phyloP scores from a whole-genome alignment of 2,888 invertebrate genomes.

The Teleogryllus oceanicus region DNA sequence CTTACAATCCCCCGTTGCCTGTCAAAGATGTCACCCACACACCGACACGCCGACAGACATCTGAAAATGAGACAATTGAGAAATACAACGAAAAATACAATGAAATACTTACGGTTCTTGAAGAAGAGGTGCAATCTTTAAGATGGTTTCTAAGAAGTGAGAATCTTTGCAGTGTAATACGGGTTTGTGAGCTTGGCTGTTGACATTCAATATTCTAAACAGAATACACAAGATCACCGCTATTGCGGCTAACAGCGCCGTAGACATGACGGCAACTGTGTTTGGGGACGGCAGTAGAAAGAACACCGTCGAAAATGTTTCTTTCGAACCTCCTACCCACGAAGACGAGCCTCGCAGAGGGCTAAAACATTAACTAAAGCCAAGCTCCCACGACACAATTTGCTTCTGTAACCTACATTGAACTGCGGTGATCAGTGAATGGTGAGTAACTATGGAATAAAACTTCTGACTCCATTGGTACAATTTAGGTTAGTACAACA shows the following conservation, averaged over 20 bases:
- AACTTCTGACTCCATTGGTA: no score
- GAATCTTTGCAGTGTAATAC: constrained; percentile 72
- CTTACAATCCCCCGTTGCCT: no score
- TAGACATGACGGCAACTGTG: constrained; percentile 59
- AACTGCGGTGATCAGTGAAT: neutral
- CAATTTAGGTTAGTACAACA: no score
- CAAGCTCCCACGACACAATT: neutral
- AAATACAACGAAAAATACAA: constrained; percentile 22
- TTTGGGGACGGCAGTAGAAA: constrained; percentile 22
- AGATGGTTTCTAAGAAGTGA: constrained; percentile 70
- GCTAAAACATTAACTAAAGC: neutral
- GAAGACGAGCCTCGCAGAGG: neutral
- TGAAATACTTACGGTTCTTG: constrained; percentile 75
- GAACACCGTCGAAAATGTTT: constrained; percentile 28
- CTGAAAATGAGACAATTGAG: neutral
- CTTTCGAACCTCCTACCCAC: neutral
- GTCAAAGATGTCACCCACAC: no score
- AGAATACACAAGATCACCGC: constrained; percentile 79
- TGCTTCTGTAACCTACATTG: neutral
- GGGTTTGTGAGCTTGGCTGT: constrained; percentile 76
- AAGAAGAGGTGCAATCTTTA: constrained; percentile 74
- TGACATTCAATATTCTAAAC: constrained; percentile 79
- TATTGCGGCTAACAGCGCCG: constrained; percentile 73
- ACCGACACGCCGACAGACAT: no score
- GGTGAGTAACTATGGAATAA: no score